Conservation (phyloP, 2,888 invertebrate genomes). For the Mesorhabditis belari region DNA sequence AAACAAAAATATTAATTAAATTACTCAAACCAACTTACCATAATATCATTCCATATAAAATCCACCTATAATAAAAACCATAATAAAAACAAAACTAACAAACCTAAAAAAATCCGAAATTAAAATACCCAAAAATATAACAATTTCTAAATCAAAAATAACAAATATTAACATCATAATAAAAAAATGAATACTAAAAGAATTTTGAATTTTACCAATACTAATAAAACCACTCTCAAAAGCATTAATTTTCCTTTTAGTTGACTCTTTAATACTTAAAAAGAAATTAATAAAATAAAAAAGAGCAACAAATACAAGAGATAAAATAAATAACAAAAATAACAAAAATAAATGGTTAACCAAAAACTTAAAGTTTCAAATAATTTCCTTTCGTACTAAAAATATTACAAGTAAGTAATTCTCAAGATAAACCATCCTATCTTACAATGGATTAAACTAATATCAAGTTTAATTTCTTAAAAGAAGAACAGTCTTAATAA, state of each 20-base stretch:
- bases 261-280: conserved; percentile 24
- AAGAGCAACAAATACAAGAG: conserved; percentile 25
- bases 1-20: conserved; percentile 40
- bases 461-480: conserved; percentile 40
- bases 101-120: conserved; percentile 24
- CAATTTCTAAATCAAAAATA: conserved; percentile 34
- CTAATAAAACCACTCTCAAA: conserved; percentile 36
- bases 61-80: conserved; percentile 34
- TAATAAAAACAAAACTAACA: conserved; percentile 26
- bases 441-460: conserved; percentile 45
- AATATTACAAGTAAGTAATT: conserved; percentile 25
- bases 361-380: conserved; percentile 32
- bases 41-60: conserved; percentile 39
- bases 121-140: conserved; percentile 32
- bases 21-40: conserved; percentile 35
- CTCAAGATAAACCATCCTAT: conserved; percentile 44
- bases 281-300: conserved; percentile 34
- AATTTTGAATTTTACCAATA: conserved; percentile 32
- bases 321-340: conserved; percentile 23
- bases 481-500: conserved; percentile 41
- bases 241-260: conserved; percentile 23
- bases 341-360: conserved; percentile 25
- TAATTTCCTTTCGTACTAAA: conserved; percentile 43
- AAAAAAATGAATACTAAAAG: conserved; percentile 39
- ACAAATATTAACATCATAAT: conserved; percentile 35